Evolutionary conservation across 1,140 invertebrate species (phyloP).

Genomic region (Drosophila neocordata): DNA sequence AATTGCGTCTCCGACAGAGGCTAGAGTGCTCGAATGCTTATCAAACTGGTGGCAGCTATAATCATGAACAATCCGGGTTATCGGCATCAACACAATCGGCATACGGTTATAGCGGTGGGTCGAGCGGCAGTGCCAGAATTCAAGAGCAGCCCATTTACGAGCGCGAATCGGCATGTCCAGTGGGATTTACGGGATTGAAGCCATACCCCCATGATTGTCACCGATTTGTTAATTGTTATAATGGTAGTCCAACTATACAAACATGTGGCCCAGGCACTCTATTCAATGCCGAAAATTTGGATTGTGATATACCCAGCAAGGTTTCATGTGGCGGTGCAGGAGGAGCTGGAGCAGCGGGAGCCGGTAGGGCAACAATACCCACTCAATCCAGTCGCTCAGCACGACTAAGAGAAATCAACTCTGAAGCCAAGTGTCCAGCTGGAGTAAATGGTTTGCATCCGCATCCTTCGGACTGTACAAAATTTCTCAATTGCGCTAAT

Average conservation of each 20-base stretch:
- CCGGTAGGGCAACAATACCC: constrained; percentile 15
- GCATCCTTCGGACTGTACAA: constrained; percentile 86
- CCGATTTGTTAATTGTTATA: constrained; percentile 88
- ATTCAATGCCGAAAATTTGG: constrained; percentile 86
- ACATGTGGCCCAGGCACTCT: constrained; percentile 87
- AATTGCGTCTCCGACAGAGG: constrained; percentile 62
- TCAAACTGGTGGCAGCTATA: constrained; percentile 50
- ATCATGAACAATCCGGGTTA: constrained; percentile 57
- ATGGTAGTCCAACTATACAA: constrained; percentile 85
- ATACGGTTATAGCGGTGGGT: constrained; percentile 5
- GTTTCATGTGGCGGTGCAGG: constrained; percentile 17
- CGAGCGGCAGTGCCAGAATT: constrained; percentile 24
- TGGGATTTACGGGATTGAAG: constrained; percentile 84
- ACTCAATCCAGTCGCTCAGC: constrained; percentile 42
- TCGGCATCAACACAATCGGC: constrained; percentile 32
- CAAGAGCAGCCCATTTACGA: constrained; percentile 65
- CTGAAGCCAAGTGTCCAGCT: constrained; percentile 78
- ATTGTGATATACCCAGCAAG: constrained; percentile 85
- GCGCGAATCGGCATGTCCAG: constrained; percentile 83
- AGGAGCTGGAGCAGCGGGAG: neutral
- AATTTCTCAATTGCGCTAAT: constrained; percentile 87
- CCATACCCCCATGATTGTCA: constrained; percentile 86
- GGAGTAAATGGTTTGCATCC: constrained; percentile 84
- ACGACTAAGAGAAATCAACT: constrained; percentile 36
- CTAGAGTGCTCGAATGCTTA: constrained; percentile 51